These are phyloP conservation scores for Hydrocynus forskahlii DNA, from an alignment of 2,797 vertebrate genomes.

Conservation along the genomic window DNA sequence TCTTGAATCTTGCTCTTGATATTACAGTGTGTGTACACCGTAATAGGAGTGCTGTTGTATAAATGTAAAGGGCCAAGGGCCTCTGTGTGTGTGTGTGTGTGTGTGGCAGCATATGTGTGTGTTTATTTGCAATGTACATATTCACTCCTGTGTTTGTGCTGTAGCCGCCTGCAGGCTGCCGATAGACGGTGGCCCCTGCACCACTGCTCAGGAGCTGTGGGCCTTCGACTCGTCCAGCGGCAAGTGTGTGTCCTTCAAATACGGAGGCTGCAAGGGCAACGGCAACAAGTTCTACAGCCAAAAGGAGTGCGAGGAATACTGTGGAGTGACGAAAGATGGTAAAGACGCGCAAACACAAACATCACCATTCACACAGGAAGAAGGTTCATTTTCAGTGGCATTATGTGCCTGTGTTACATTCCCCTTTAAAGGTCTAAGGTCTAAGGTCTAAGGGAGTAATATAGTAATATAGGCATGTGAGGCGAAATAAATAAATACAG, in stretches of 20 bases:
- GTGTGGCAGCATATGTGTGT: not conserved
- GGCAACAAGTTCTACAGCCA: constrained; percentile 94
- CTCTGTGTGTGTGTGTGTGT: not conserved
- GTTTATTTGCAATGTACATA: not conserved
- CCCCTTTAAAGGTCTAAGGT: no score
- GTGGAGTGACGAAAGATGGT: constrained; percentile 81
- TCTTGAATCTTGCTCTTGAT: no score
- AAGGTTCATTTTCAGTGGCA: not conserved
- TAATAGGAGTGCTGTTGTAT: no score
- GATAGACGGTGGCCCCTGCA: constrained; percentile 76
- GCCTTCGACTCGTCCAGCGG: constrained; percentile 80
- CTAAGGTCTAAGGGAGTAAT: no score
- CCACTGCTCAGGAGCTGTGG: constrained; percentile 70
- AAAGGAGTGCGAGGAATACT: constrained; percentile 95
- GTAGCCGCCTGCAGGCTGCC: constrained; percentile 89
- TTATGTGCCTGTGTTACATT: no score
- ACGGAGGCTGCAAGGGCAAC: constrained; percentile 84
- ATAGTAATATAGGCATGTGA: no score
- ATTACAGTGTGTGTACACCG: no score
- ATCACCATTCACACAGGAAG: constrained; percentile 18
- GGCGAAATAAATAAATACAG: no score
- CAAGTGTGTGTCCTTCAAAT: constrained; percentile 81
- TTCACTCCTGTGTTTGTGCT: not conserved
- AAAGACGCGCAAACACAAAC: constrained; percentile 46
- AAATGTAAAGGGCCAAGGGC: no score